A percentile compares a stretch with the other conserved stretches of the same genome.
phyloP scores from a whole-genome alignment of 2,113 vertebrate genomes.

The Falcunculus frontatus region DNA sequence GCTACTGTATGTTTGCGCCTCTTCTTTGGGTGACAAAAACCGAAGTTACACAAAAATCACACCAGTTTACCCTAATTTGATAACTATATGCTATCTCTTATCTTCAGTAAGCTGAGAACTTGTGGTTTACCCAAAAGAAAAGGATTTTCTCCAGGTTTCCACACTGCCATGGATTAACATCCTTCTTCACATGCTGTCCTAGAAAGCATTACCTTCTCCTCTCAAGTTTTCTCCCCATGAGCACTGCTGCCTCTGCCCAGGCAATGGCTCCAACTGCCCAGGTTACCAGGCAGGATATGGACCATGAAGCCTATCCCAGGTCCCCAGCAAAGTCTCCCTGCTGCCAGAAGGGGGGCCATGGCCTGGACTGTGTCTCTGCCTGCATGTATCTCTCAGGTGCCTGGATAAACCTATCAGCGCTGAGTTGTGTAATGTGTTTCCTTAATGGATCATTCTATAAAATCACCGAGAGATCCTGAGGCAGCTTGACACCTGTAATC shows the following conservation, averaged over 20 bases:
- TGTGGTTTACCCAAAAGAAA: not conserved
- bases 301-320: not conserved
- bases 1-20: not conserved
- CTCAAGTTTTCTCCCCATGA: not conserved
- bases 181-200: not conserved
- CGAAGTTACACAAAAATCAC: not conserved
- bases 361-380: not conserved
- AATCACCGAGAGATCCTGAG: not conserved
- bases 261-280: not conserved
- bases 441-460: not conserved
- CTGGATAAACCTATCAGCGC: not conserved
- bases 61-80: not conserved
- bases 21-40: not conserved
- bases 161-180: not conserved
- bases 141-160: not conserved
- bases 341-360: accelerated
- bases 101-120: not conserved
- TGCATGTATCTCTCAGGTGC: not conserved
- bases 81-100: not conserved
- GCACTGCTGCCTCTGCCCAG: not conserved
- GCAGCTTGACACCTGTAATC: not conserved
- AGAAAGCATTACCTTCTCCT: not conserved
- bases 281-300: not conserved
- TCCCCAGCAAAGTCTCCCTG: not conserved
- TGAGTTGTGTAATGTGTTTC: not conserved